These are phyloP conservation scores for Tragelaphus buxtoni DNA, from an alignment of 2,113 vertebrate genomes.

Conservation along the genomic window DNA sequence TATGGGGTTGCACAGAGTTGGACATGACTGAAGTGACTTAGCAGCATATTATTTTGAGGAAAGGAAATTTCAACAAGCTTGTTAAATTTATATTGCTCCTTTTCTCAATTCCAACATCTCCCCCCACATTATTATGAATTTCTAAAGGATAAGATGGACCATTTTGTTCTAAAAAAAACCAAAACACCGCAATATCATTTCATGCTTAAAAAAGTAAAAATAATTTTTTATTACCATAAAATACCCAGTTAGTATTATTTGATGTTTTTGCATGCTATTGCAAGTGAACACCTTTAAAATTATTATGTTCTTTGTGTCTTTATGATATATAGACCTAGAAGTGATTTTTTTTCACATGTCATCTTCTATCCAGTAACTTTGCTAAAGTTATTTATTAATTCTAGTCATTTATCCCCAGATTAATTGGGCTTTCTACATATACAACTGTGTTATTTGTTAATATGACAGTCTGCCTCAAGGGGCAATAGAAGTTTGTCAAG, in stretches of 20 bases:
- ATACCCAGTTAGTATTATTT: background rate
- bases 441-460: background rate
- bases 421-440: background rate
- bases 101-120: background rate
- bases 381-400: slow-evolving; percentile 3
- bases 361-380: background rate
- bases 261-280: background rate
- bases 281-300: background rate
- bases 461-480: background rate
- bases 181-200: background rate
- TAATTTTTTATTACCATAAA: background rate
- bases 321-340: background rate
- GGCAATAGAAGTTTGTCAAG: background rate
- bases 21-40: no score
- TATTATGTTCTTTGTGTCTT: background rate
- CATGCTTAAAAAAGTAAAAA: background rate
- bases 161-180: background rate
- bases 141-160: background rate
- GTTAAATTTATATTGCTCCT: background rate
- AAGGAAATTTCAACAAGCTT: background rate
- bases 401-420: background rate
- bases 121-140: background rate
- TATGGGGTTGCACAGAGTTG: no score
- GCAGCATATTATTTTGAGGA: background rate
- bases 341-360: background rate